These are phyloP conservation scores for Teleogryllus occipitalis DNA, from an alignment of 1,140 invertebrate genomes.

Conservation along the genomic window DNA sequence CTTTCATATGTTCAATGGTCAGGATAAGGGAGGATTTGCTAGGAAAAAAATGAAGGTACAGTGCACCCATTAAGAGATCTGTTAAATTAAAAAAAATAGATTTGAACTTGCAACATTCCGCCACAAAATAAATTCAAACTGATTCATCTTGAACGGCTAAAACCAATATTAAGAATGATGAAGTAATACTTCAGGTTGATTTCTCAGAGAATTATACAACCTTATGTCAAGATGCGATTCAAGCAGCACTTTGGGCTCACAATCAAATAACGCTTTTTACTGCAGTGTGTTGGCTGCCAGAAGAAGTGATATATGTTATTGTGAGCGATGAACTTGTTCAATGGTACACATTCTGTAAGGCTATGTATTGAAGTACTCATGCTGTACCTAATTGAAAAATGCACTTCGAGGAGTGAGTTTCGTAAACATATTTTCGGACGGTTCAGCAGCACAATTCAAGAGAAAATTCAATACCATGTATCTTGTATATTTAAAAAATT, in stretches of 20 bases:
- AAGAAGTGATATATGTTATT: background rate
- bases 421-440: slow-evolving; percentile 25
- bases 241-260: background rate
- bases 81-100: too few relatives aligned
- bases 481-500: background rate
- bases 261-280: slow-evolving; percentile 2
- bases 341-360: background rate
- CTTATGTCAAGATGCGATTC: slow-evolving; percentile 7
- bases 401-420: background rate
- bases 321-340: slow-evolving; percentile 12
- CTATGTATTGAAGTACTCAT: background rate
- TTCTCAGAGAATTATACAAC: too few relatives aligned
- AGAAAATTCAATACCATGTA: slow-evolving; percentile 28
- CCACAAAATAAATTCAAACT: too few relatives aligned
- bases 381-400: background rate
- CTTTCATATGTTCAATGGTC: too few relatives aligned
- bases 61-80: too few relatives aligned
- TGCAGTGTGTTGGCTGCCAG: background rate
- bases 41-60: too few relatives aligned
- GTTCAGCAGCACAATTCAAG: slow-evolving; percentile 28
- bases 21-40: too few relatives aligned
- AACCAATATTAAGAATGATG: too few relatives aligned
- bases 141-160: too few relatives aligned
- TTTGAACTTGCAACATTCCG: too few relatives aligned
- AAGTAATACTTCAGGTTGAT: too few relatives aligned